Base-by-base conservation (phyloP, 2,888 invertebrate species). In the Trichogramma dendrolimi region DNA sequence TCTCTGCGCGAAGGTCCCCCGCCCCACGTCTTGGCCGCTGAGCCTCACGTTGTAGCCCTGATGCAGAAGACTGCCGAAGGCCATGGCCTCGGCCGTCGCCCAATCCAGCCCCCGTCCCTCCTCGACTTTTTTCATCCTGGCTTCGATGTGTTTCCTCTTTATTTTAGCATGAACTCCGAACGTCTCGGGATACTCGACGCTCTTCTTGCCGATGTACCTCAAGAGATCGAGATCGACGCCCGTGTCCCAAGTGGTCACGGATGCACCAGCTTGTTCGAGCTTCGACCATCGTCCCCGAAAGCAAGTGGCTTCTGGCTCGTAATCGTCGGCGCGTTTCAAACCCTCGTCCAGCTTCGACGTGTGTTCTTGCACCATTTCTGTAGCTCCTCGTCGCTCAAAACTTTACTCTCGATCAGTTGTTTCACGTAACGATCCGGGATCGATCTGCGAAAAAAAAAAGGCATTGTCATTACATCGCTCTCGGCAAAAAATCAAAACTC, bases 1-100 rank as follows among this genome's bases (percentile, higher is more conserved):
- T 40, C 99, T 84, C 68, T 99, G 96, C 5, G 96, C 95, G 82
- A 99, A 99, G 0, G 98, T 99, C n/a, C 96, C 97, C 65, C 97
- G 84, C 0, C 97, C 97, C 1, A 96, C 93, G 80, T 98, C 97
- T 80, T 97, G 96, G 0, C 97, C 97, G 79, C 96, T 93, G 58
- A 99, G 81, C 47, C 98, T 84, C 0, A 98, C 92, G 78, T 93
- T 87, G 69, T 86, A 90, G 0, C 95, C 95, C 81, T 90, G 85
- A 73, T 85, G 83, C 4, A 92, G 73, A 0, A 91, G 78, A 44
- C 87, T 87, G n/a, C 91, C 98, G 68, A 98, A 84, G 5, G 98
- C 96, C 69, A 98, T 75, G 1, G 96, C 88, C 80, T 99, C 99
- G 0, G 95, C 96, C 0, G 96, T 95, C 0, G 96, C 88, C 98